A percentile compares a stretch with the other conserved stretches of the same genome.
phyloP scores from a whole-genome alignment of 1,140 invertebrate genomes.

The Homalodisca vitripennis region DNA sequence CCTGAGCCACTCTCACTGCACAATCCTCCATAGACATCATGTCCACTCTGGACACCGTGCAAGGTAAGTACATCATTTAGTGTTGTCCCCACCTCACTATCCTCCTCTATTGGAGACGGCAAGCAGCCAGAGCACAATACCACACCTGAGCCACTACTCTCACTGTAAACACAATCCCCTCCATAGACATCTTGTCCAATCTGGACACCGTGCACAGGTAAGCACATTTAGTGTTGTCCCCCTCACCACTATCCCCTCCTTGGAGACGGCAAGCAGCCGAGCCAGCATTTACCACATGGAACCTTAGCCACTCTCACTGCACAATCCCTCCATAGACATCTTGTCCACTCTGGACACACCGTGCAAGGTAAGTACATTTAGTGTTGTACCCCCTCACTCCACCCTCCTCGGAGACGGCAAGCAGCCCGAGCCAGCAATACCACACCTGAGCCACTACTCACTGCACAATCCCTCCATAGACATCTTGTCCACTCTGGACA shows the following conservation, averaged over 20 bases:
- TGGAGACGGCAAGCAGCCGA: slow-evolving; percentile 27
- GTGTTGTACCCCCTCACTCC: slow-evolving; percentile 18
- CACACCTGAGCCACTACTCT: no score
- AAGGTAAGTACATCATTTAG: slow-evolving; percentile 11
- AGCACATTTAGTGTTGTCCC: slow-evolving; percentile 12
- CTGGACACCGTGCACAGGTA: slow-evolving; percentile 25
- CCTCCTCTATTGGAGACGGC: no score
- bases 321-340: slow-evolving; percentile 22
- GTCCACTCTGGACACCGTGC: slow-evolving; percentile 26
- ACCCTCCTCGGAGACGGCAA: slow-evolving; percentile 15
- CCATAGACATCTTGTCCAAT: slow-evolving; percentile 7
- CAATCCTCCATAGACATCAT: slow-evolving; percentile 13
- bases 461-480: slow-evolving; percentile 23
- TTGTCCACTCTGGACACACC: slow-evolving; percentile 26
- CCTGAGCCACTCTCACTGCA: neutral
- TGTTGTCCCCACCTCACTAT: no score
- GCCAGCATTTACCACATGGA: neutral
- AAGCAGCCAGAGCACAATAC: no score
- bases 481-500: slow-evolving; percentile 24
- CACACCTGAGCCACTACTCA: neutral
- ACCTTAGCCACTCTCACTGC: neutral
- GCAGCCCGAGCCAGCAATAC: neutral
- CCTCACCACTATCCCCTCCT: slow-evolving; percentile 26
- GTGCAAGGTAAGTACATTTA: slow-evolving; percentile 30
- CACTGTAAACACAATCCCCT: no score